These are phyloP conservation scores for Imbricaverruca yamaguchii DNA, from an alignment of 2,888 invertebrate species.

Conservation along the genomic window DNA sequence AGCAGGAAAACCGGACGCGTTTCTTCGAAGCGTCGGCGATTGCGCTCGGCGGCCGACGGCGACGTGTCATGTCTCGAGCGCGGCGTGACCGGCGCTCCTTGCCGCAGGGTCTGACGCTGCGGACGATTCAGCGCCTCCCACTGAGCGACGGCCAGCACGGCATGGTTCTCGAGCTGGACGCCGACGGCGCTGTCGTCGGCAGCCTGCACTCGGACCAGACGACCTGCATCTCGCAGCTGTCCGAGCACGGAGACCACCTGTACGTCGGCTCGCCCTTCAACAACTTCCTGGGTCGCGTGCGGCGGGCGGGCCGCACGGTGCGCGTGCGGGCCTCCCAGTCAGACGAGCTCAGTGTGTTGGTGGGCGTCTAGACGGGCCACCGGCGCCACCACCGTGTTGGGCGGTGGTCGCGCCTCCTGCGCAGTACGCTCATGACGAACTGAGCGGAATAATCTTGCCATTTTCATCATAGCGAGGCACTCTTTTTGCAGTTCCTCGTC, in stretches of 20 bases:
- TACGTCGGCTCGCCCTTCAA: slow-evolving; percentile 62
- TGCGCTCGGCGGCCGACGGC: no score
- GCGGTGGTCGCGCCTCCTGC: no score
- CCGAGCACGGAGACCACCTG: slow-evolving; percentile 39
- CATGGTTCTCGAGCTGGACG: neutral
- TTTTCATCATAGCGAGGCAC: no score
- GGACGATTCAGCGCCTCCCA: neutral
- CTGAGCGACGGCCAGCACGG: neutral
- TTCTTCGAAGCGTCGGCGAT: no score
- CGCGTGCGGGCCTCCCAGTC: neutral
- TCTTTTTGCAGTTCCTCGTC: no score
- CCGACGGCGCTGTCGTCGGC: neutral
- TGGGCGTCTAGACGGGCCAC: no score
- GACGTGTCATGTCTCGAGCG: no score
- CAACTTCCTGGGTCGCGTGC: slow-evolving; percentile 55
- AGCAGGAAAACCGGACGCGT: no score
- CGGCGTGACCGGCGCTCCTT: neutral
- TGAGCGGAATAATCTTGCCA: no score
- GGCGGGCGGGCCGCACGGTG: neutral
- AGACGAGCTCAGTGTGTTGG: neutral
- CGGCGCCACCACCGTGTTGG: no score
- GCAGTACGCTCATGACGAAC: no score
- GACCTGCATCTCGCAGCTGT: neutral
- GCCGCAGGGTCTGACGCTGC: neutral
- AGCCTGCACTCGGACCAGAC: neutral